Evolutionary conservation across 2,797 vertebrate species (phyloP).

Genomic region (Eulemur mongoz): DNA sequence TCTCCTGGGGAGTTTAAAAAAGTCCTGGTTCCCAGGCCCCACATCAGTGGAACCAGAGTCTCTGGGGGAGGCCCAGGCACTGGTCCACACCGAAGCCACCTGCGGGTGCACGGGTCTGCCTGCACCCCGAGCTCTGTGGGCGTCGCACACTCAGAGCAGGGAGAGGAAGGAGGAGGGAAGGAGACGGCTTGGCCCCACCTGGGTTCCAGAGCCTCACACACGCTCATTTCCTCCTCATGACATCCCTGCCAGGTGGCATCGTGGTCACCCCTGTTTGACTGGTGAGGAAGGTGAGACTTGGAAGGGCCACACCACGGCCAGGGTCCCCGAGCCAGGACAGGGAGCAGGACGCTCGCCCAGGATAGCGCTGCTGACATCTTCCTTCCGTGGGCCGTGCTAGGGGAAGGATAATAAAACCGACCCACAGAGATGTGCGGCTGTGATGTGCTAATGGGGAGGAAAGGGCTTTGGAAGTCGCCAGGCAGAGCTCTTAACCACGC

Average conservation of each 20-base stretch:
- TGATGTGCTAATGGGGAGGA: background rate
- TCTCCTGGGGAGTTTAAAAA: background rate
- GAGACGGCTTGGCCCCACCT: accelerated
- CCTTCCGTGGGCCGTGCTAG: background rate
- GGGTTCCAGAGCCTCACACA: background rate
- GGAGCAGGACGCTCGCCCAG: background rate
- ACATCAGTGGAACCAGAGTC: background rate
- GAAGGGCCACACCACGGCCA: background rate
- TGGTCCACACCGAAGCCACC: background rate
- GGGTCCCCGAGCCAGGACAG: background rate
- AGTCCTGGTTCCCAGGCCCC: background rate
- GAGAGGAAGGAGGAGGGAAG: background rate
- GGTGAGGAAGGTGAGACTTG: background rate
- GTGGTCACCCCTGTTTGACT: background rate
- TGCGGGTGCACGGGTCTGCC: background rate
- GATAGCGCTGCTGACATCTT: background rate
- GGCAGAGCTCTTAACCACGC: accelerated
- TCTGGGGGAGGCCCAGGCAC: background rate
- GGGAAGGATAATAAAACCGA: accelerated
- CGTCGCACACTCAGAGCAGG: background rate
- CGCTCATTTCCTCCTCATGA: background rate
- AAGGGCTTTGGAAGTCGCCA: background rate
- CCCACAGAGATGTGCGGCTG: background rate
- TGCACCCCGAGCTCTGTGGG: background rate
- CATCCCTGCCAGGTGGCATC: background rate